phyloP scores from a whole-genome alignment of 2,797 vertebrate species.

The Premnoplex brunnescens region DNA sequence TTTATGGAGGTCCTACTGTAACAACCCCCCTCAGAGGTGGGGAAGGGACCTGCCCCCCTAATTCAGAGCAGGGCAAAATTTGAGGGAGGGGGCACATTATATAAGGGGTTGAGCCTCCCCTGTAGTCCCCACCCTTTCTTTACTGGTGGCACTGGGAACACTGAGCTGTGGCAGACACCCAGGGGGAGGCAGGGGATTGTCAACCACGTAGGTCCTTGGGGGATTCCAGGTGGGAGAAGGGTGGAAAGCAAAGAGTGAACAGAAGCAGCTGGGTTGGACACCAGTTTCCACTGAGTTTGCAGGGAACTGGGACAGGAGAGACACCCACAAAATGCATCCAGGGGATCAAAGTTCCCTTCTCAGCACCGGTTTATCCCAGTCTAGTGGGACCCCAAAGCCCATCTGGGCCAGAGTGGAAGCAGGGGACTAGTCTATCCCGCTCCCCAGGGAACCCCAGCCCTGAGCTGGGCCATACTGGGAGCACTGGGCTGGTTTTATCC shows the following conservation, averaged over 20 bases:
- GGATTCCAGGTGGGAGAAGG: background rate
- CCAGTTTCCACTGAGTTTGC: fast-evolving
- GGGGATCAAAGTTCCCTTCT: background rate
- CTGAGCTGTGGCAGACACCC: background rate
- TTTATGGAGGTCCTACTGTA: background rate
- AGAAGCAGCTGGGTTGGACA: background rate
- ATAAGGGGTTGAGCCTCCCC: background rate
- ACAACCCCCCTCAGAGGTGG: too few species aligned
- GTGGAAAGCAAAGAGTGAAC: background rate
- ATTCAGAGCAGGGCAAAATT: background rate
- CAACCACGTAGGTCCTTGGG: fast-evolving
- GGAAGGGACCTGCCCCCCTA: fast-evolving
- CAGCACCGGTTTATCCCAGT: too few species aligned
- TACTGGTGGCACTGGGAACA: background rate
- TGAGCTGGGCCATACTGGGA: background rate
- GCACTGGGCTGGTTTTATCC: background rate
- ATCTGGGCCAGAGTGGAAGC: background rate
- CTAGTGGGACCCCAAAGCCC: background rate
- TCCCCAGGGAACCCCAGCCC: background rate
- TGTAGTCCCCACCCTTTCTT: background rate
- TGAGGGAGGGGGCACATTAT: background rate
- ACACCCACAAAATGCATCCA: background rate
- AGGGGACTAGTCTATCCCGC: background rate
- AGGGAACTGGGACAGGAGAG: background rate
- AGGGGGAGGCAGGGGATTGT: background rate